Base-by-base conservation (phyloP, 37 sponge, comb jelly and placozoan genomes). In the Theonella swinhoei region DNA sequence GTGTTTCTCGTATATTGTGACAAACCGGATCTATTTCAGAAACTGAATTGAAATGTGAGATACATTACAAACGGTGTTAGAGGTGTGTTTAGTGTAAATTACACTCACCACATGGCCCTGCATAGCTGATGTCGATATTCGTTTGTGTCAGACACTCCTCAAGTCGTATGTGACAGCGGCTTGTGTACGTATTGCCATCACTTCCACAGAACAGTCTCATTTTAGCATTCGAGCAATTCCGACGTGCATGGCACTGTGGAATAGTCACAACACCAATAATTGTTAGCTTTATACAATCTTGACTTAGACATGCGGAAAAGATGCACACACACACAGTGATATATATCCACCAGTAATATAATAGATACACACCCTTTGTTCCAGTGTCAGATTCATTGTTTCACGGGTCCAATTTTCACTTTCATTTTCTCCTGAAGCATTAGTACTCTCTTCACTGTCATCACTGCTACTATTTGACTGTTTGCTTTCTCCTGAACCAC, bases 171-270 rank as follows among this genome's bases (percentile, higher is more conserved):
- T 68, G 34, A 26, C 81, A 81, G 19, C 81, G 30, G 33, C 81
- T 81, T 1, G 30, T 23, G 33, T 69, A 81, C 20, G 58, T 42
- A 2, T 41, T 42, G 41, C 72, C 70, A 81, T 81, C 69, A 28
- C 32, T 42, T 1, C 72, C 81, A 81, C 81, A 81, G 22, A 81
- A 47, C 34, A 22, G 1, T 28, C 36, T 81, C 70, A 42, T 3
- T 25, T 43, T 67, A 2, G 81, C 59, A 69, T 43, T 42, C 1
- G 68, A 43, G 59, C 81, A 81, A 34, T 58, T 33, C 79, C 79
- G 30, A 1, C 29, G 25, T 28, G 8, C 29, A 2, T 33, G 5
- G 54, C 81, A 81, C 81, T 81, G 70, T 25, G 66, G n/a, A 39
- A 33, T 34, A 36, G 38, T 20, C 17, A 24, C 14, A 63, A 62